Evolutionary conservation across 2,113 vertebrate genomes (phyloP), one percentile per base, ranked within the genome.

Genomic region (Hassar affinis): DNA sequence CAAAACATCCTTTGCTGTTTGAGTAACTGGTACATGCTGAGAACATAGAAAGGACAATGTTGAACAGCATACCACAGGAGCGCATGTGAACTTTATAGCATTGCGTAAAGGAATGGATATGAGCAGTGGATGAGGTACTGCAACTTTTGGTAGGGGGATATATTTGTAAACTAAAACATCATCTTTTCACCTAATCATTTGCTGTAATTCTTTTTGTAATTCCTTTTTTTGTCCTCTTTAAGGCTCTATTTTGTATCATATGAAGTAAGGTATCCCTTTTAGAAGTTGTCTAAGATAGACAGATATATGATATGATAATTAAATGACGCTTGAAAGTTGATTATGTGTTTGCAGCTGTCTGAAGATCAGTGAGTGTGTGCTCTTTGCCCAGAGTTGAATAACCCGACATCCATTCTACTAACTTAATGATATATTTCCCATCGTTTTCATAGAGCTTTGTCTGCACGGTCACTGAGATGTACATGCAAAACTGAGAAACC

Each of bases 331-430:
- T 78, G 14, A 78, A 17, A 25, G 17, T 69, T 62, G 38, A 7
- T 49, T 72, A 62, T 88, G 47, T 84, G 20, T 79, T 85, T 82
- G 27, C 68, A 86, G 85, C 69, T 85, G 51, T 54, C 56, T 62
- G 76, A 59, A 72, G 79, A 69, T 85, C 74, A 78, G 45, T 47
- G 6, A 33, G 17, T 15, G 47, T 47, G 62, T 59, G 64, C 51
- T 79, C 52, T n/a, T 84, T 27, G 49, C 74, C 59, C 54, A 79
- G 20, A 64, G 14, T 56, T 74, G 66, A 85, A 57, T 78, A 69
- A 64, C 56, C 61, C 20, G 38, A 69, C 69, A 49, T 30, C 59
- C 56, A n/a, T 38, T 45, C 49, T 83, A 49, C 56, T 83, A 56
- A 38, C 20, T 20, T 66, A 35, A 71, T 77, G 30, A 22, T 72